Conservation (phyloP, 1,140 invertebrate species). For the Drosophila auraria region DNA sequence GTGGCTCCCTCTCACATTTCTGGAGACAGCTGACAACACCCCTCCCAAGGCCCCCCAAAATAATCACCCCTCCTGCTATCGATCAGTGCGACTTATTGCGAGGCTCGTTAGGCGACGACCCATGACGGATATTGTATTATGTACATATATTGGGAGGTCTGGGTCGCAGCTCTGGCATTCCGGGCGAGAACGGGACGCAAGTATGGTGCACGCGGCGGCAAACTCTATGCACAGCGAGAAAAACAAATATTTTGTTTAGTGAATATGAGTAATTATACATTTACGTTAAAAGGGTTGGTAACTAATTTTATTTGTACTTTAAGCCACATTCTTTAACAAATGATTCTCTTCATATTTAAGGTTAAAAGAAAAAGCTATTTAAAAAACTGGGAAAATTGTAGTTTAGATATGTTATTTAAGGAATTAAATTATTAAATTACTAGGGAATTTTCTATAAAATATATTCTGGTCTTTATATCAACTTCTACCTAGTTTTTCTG, state of each 20-base stretch:
- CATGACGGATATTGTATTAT: conserved; percentile 36
- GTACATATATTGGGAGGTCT: conserved; percentile 34
- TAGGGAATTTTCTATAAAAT: too few relatives aligned
- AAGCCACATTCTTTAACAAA: neutral
- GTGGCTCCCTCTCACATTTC: conserved; percentile 2
- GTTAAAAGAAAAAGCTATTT: too few relatives aligned
- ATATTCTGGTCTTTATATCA: too few relatives aligned
- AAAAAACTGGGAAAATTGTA: too few relatives aligned
- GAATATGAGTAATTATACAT: too few relatives aligned
- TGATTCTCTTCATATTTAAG: too few relatives aligned
- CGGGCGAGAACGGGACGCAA: conserved; percentile 10
- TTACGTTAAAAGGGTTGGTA: too few relatives aligned
- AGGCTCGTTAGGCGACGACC: conserved; percentile 46
- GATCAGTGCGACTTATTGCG: conserved; percentile 47
- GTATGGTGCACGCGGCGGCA: conserved; percentile 6
- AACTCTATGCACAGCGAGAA: conserved; percentile 24
- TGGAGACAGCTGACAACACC: conserved; percentile 25
- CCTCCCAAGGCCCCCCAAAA: neutral
- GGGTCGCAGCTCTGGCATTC: conserved; percentile 37
- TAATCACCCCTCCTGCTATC: conserved; percentile 38
- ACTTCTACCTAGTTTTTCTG: too few relatives aligned
- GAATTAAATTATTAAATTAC: too few relatives aligned
- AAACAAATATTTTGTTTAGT: neutral
- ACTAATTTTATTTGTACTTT: neutral
- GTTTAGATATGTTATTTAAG: too few relatives aligned